These are phyloP conservation scores for Ochropleura leucogaster DNA, from an alignment of 2,888 invertebrate genomes.

Conservation along the genomic window DNA sequence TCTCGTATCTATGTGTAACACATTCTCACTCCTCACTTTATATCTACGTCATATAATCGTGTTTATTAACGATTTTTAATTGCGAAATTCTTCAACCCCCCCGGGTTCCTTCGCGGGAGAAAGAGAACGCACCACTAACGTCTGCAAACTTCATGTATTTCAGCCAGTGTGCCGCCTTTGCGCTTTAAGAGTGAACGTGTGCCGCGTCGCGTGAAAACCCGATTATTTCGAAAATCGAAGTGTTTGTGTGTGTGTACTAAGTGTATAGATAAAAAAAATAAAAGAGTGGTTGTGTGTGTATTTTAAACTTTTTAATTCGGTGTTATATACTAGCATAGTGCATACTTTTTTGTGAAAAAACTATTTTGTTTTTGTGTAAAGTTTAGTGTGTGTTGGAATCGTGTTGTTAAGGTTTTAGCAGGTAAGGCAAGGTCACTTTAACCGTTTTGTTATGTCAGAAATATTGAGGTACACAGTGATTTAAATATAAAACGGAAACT, in stretches of 20 bases:
- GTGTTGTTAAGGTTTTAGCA: conserved; percentile 55
- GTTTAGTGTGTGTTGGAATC: conserved; percentile 56
- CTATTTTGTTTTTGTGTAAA: conserved; percentile 53
- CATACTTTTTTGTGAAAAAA: conserved; percentile 46
- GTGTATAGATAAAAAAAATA: conserved; percentile 58
- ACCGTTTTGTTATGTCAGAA: conserved; percentile 51
- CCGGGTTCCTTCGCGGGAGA: conserved; percentile 64
- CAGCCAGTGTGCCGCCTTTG: conserved; percentile 71
- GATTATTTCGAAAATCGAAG: conserved; percentile 70
- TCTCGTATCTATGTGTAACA: conserved; percentile 46
- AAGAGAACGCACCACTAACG: conserved; percentile 56
- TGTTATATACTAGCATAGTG: conserved; percentile 47
- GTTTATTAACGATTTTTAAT: conserved; percentile 78
- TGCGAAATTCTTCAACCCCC: conserved; percentile 72
- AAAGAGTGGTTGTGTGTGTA: conserved; percentile 73
- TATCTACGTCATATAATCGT: conserved; percentile 66
- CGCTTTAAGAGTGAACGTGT: conserved; percentile 65
- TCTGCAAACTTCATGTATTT: conserved; percentile 64
- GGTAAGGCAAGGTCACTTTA: conserved; percentile 65
- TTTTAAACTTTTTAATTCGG: conserved; percentile 49
- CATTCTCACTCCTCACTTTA: conserved; percentile 57
- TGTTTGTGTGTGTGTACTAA: conserved; percentile 63
- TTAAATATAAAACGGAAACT: conserved; percentile 46
- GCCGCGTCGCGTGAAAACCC: conserved; percentile 40
- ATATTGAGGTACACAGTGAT: conserved; percentile 46